These are phyloP conservation scores for Xenopus petersii DNA, from an alignment of 2,797 vertebrate species.

Conservation along the genomic window DNA sequence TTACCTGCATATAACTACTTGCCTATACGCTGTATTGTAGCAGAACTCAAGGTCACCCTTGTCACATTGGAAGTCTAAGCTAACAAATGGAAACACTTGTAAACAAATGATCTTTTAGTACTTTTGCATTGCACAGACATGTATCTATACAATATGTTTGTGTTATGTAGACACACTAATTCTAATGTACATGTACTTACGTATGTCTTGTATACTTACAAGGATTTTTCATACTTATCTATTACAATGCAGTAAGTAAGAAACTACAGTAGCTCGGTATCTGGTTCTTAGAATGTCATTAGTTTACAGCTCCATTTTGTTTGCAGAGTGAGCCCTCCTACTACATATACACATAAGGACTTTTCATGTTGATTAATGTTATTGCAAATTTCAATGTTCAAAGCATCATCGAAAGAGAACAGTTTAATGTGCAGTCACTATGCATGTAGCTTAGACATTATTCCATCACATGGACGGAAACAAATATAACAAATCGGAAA, in stretches of 20 bases:
- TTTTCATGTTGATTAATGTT: too few species aligned
- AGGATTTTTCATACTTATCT: too few species aligned
- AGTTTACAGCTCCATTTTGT: slow-evolving; percentile 25
- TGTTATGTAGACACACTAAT: too few species aligned
- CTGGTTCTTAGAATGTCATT: neutral
- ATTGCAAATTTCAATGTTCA: too few species aligned
- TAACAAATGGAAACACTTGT: too few species aligned
- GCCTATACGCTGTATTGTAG: neutral
- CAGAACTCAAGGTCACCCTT: slow-evolving; percentile 23
- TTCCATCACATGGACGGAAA: too few species aligned
- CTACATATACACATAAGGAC: neutral
- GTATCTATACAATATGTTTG: too few species aligned
- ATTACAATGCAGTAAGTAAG: neutral
- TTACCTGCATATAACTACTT: neutral
- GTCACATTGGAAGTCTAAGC: slow-evolving; percentile 1
- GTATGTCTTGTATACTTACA: too few species aligned
- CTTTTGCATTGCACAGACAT: too few species aligned
- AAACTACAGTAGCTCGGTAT: neutral
- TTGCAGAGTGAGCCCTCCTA: slow-evolving; percentile 8
- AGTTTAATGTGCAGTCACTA: neutral
- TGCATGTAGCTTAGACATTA: neutral
- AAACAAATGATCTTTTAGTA: too few species aligned
- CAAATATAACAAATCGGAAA: too few species aligned
- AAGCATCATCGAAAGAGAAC: neutral
- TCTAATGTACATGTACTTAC: too few species aligned